Evolutionary conservation across 2,888 invertebrate genomes (phyloP).

Genomic region (Lasioglossum vierecki): DNA sequence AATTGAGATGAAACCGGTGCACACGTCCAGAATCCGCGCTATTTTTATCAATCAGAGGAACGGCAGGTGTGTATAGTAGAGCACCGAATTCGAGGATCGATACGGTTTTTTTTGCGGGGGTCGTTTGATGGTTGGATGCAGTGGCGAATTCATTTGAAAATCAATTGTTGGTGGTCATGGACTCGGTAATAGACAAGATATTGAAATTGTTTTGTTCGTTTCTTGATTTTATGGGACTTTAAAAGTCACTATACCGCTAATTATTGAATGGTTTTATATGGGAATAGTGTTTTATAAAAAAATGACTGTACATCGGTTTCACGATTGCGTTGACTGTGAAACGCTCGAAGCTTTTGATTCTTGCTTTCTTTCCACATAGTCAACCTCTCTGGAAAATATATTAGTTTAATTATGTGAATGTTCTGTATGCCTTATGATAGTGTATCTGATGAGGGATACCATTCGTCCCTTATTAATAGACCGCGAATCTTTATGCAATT

Average conservation of each 20-base stretch:
- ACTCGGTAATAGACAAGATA: background rate
- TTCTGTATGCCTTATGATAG: background rate
- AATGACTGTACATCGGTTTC: background rate
- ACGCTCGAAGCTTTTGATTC: background rate
- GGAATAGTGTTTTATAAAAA: background rate
- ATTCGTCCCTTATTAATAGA: background rate
- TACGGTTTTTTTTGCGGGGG: background rate
- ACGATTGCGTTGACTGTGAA: background rate
- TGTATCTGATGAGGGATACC: background rate
- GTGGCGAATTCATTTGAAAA: conserved; percentile 1
- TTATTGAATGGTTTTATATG: background rate
- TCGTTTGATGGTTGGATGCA: background rate
- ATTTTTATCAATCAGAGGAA: background rate
- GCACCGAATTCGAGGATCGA: background rate
- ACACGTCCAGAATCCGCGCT: background rate
- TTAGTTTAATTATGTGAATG: background rate
- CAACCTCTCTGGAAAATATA: background rate
- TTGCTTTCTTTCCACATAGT: background rate
- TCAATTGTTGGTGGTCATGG: background rate
- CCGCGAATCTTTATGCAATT: too few species aligned
- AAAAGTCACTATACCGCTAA: background rate
- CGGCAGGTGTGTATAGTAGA: background rate
- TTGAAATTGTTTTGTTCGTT: background rate
- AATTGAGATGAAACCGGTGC: background rate
- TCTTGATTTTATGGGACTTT: background rate